Base-by-base conservation (phyloP, 2,888 invertebrate genomes). In the Macrophya annulata region DNA sequence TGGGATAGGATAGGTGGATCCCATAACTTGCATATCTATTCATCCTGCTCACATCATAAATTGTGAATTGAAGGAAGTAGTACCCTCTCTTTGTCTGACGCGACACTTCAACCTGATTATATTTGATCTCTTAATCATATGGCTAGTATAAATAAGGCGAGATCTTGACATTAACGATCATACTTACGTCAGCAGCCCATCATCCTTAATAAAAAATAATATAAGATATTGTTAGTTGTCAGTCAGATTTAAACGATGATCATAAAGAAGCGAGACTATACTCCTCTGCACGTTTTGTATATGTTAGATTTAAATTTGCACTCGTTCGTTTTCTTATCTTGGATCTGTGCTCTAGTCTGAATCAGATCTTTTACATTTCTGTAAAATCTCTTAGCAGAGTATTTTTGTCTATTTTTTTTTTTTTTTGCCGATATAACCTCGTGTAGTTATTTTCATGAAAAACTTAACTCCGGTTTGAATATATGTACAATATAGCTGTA, bases 61-160 rank as follows among this genome's bases (percentile, higher is more conserved):
- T 68, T 43, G 45, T n/a, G 9, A 1, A 55, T 43, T 77, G 37
- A 43, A 43, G 55, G 21, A 45, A 21, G 25, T n/a, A n/a, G n/a
- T n/a, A 45, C 12, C 21, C 72, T 3, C 72, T 43, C 72, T 74
- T 74, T 45, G 72, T 74, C 25, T 15, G 25, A n/a, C 9, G 72
- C 72, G 72, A 74, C 72, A 74, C 72, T 74, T 74, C 72, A 45
- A 6, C 72, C 72, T 17, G 72, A 74, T 74, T 43, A 21, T 74
- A 21, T 74, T 45, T 45, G 72, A 74, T 74, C 43, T 74, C 72
- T 74, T 45, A 74, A 74, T 74, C 72, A 43, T 45, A n/a, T 17
- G 21, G 72, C 21, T 43, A 31, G 65, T 43, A 25, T 1, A 12
- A 37, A 25, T 37, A 37, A 17, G 5, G 17, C 31, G 68, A 37